Evolutionary conservation across 1,140 invertebrate species (phyloP).

Genomic region (Cecropterus lyciades): DNA sequence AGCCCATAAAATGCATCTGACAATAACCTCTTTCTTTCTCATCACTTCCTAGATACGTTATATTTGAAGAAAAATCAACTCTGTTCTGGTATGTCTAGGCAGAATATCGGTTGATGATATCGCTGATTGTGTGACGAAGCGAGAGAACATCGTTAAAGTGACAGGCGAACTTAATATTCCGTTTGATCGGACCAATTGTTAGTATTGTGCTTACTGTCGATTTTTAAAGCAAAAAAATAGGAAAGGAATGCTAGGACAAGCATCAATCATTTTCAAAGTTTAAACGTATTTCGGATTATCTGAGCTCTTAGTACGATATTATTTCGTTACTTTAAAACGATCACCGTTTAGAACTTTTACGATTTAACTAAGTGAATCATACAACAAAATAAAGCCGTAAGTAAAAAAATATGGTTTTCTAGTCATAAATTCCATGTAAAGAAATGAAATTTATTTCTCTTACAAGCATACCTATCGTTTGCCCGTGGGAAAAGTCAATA

Average conservation of each 20-base stretch:
- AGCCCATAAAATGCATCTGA: constrained; percentile 80
- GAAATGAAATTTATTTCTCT: constrained; percentile 6
- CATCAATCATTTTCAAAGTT: constrained; percentile 69
- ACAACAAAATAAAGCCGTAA: not conserved
- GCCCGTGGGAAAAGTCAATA: constrained; percentile 9
- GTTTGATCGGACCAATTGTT: constrained; percentile 83
- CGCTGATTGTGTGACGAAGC: constrained; percentile 46
- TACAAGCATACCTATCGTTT: constrained; percentile 7
- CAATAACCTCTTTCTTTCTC: constrained; percentile 73
- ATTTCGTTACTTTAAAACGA: too few species aligned
- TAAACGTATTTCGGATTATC: constrained; percentile 56
- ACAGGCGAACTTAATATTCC: constrained; percentile 83
- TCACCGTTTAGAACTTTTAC: too few species aligned
- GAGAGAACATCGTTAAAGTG: constrained; percentile 77
- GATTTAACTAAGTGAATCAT: too few species aligned
- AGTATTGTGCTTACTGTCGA: constrained; percentile 76
- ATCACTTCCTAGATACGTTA: constrained; percentile 63
- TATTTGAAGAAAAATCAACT: constrained; percentile 39
- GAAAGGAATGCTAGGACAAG: constrained; percentile 63
- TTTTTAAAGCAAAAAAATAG: constrained; percentile 71
- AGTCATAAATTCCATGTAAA: not conserved
- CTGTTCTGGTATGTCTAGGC: constrained; percentile 35
- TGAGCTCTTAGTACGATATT: not conserved
- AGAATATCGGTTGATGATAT: constrained; percentile 35
- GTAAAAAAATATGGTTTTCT: not conserved